phyloP scores from a whole-genome alignment of 2,797 vertebrate species.

The Galaxias olidus region DNA sequence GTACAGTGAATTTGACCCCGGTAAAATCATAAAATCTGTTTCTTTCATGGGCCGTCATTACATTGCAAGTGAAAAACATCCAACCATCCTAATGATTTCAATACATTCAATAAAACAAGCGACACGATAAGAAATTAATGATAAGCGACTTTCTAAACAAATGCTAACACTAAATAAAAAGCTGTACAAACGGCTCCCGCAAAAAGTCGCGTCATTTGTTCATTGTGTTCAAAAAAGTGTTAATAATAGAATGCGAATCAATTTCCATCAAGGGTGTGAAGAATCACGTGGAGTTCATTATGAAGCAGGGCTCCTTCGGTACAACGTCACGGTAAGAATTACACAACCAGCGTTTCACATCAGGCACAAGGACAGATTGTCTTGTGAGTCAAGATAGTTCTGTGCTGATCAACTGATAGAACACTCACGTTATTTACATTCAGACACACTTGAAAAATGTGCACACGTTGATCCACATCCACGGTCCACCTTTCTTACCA shows the following conservation, averaged over 20 bases:
- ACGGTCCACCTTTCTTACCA: conserved; percentile 11
- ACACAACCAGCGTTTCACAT: conserved; percentile 15
- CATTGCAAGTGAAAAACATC: conserved; percentile 53
- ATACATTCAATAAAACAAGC: conserved; percentile 74
- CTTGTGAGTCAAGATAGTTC: conserved; percentile 52
- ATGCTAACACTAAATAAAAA: conserved; percentile 45
- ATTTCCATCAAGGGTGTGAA: conserved; percentile 39
- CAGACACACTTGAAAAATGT: conserved; percentile 24
- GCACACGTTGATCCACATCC: not conserved
- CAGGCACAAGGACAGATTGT: conserved; percentile 70
- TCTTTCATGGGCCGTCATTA: conserved; percentile 37
- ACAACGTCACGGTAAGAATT: not conserved
- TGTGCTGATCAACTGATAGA: conserved; percentile 33
- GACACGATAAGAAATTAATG: conserved; percentile 34
- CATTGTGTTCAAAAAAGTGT: conserved; percentile 42
- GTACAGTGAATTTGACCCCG: conserved; percentile 77
- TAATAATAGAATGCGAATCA: conserved; percentile 33
- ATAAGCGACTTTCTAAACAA: conserved; percentile 42
- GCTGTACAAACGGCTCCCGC: conserved; percentile 68
- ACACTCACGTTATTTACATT: conserved; percentile 50
- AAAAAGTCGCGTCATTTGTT: conserved; percentile 14
- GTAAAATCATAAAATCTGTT: conserved; percentile 61
- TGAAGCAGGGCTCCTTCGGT: conserved; percentile 8
- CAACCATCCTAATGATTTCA: conserved; percentile 48
- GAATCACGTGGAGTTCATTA: conserved; percentile 54